Evolutionary conservation across 2,888 invertebrate species (phyloP), one percentile per base, ranked within the genome.

Genomic region (Drosophila nigritarsus): DNA sequence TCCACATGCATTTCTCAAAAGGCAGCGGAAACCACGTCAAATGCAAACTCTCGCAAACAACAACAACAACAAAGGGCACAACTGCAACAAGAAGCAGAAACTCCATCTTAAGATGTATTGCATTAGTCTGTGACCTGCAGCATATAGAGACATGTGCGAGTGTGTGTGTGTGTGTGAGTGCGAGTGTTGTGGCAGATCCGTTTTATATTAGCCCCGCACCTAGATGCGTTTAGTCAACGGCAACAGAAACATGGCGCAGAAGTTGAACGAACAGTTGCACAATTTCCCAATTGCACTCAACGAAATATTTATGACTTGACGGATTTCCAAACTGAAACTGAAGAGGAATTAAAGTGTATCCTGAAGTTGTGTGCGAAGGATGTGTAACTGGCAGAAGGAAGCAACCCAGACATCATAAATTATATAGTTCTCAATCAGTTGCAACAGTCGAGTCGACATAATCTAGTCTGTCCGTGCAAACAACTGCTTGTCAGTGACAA

Each of bases 1-100:
- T 87, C 87, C 86, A 87, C 90, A 87, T 89, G 77, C 90, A 87
- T 89, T 90, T 90, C 90, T 84, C 90, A 90, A 84, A 86, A 75
- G 78, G 83, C 68, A 82, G 75, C 87, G 89, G 89, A 90, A 87
- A 79, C 87, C 84, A 75, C 71, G 83, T 90, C 89, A 88, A 86
- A 76, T 75, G 84, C 88, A 87, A 75, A 66, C 58, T 64, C 70
- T 61, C 3, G 30, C 42, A 58, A 71, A 42, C 66, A 64, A 49
- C 50, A 50, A 49, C 15, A 42, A 42, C 3, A 42, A 42, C 9
- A n/a, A 42, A 1, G 2, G 24, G 24, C 1, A 24, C 5, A 45
- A 36, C 8, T 15, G 45, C 79, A 70, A 48, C 61, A 62, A 50
- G 53, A 67, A 68, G 63, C 56, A 66, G 55, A 32, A 62, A 63